Evolutionary conservation across 1,140 invertebrate genomes (phyloP), one percentile per base, ranked within the genome.

Genomic region (Nomia melanderi): DNA sequence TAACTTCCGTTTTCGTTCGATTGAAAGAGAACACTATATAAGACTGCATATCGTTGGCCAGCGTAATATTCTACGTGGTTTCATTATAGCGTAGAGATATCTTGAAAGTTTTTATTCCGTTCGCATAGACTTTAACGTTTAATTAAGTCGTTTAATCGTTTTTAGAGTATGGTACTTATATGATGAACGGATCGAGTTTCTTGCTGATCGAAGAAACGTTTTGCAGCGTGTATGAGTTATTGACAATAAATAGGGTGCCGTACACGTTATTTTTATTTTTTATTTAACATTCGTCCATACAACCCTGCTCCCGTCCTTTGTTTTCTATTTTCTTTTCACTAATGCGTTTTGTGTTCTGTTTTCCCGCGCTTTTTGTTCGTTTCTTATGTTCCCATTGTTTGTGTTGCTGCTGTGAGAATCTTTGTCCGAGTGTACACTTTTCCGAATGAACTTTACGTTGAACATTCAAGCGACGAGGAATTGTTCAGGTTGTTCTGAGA

Each of bases 161-260:
- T n/a, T 9, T 29, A 50, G 31, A 14, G 36, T 29, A 54, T 4
- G 17, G 23, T 36, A 53, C 33, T 36, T 53, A 8, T 47, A 36
- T 23, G 12, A 31, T 12, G 41, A 53, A 66, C 14, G 14, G 14
- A 33, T 23, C 14, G n/a, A 20, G 20, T 27, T 56, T 31, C 47
- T n/a, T 59, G 14, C 3, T 69, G 29, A 57, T 67, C 11, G 25
- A 75, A 41, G 31, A 62, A 71, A 54, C 1, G 17, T 77, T 63
- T 54, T 33, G 25, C 17, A 29, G 27, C 39, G 41, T 78, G 70
- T 78, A 65, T 41, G 39, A 73, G 36, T 77, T 50, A 53, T 60
- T 25, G 54, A 62, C 41, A 87, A 90, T 88, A 88, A 88, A 90
- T 85, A 85, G 81, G 84, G 79, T 88, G 64, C 73, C 76, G 81